A percentile compares a stretch with the other conserved stretches of the same genome.
Conservation (phyloP, 2,113 vertebrate genomes). For the Uria lomvia region DNA sequence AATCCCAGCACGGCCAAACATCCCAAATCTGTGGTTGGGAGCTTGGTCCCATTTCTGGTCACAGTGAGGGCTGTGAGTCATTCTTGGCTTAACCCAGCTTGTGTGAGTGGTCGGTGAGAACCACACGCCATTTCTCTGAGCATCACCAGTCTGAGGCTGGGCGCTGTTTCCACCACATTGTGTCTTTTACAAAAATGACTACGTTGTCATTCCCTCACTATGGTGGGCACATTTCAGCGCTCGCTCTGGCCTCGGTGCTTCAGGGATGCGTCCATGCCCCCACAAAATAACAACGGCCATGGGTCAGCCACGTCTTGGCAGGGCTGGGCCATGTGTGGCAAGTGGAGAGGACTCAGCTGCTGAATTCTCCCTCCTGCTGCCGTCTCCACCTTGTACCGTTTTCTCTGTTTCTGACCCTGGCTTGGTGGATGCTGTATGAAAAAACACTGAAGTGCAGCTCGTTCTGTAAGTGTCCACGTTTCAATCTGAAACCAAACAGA, state of each 20-base stretch:
- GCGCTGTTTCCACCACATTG: not conserved
- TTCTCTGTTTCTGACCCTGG: not conserved
- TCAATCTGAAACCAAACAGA: not conserved
- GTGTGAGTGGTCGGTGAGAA: fast-evolving
- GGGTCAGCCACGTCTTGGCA: not conserved
- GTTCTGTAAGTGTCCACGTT: not conserved
- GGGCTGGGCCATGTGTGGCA: not conserved
- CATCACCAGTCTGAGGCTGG: not conserved
- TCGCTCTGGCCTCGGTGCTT: not conserved
- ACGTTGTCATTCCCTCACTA: fast-evolving
- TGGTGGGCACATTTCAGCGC: not conserved
- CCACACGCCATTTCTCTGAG: not conserved
- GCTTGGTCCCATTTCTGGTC: not conserved
- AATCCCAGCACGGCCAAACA: fast-evolving
- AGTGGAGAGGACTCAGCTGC: not conserved
- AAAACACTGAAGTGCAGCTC: not conserved
- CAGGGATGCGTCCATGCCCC: fast-evolving
- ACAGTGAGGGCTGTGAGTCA: fast-evolving
- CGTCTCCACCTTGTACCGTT: not conserved
- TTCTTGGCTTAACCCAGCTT: not conserved
- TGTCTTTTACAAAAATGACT: not conserved
- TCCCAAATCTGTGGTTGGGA: not conserved
- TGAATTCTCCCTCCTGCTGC: conserved; percentile 4
- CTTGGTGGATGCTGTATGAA: not conserved
- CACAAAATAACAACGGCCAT: fast-evolving